Base-by-base conservation (phyloP, 1,140 invertebrate genomes). In the Drosophila oshimai region DNA sequence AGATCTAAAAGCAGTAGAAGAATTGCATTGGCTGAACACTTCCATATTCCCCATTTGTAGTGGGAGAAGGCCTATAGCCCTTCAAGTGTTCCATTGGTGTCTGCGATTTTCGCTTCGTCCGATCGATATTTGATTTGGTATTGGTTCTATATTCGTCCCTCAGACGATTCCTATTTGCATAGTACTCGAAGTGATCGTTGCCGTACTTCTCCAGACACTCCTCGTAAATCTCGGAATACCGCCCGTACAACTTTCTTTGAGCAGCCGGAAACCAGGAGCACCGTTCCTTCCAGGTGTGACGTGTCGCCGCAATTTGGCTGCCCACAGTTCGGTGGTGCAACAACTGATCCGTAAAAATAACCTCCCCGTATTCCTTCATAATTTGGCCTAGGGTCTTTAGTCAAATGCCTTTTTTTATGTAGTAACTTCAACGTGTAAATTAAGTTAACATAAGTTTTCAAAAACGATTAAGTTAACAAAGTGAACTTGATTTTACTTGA, bases 31-130 rank as follows among this genome's bases (percentile, higher is more conserved):
- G 77, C 22, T 24, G 10, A 1, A 76, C 10, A 4, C 53, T 31
- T 3, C 77, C 77, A 9, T 80, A 80, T 0, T 44, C 54, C 1
- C 58, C 67, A 44, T 80, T 80, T 2, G 65, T 61, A 4, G 72
- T 80, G 1, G 4, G 5, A 1, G 58, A 41, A 0, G 18, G 12
- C 28, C 15, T 65, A 2, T 44, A 57, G 15, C n/a, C 4, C 5
- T 7, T 22, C 12, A 80, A 22, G 4, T 80, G 58, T 3, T 18
- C 17, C 71, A 81, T 75, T 4, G 58, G 37, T 2, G 31, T 47
- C 0, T 28, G 3, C 0, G 28, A 5, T 0, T 33, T 12, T 15
- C n/a, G 7, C 0, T 0, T 2, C 2, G 50, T 24, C 2, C 7
- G 53, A 7, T 31, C 4, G 4, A 0, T 39, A 18, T 4, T 24